These are phyloP conservation scores for Scaptomyza cyrtandrae DNA, from an alignment of 2,888 invertebrate species.

Conservation along the genomic window DNA sequence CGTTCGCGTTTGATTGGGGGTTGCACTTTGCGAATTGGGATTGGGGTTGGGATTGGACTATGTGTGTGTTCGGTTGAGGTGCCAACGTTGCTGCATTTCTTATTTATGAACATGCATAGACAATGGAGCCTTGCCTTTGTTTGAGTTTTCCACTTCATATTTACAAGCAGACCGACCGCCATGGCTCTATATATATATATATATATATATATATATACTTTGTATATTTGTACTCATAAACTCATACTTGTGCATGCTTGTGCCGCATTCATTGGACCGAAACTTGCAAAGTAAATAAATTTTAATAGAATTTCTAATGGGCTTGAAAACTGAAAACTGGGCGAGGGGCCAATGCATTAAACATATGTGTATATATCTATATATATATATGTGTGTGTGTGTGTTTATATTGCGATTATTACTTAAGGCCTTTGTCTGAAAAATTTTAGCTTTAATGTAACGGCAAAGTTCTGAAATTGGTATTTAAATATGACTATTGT, in stretches of 20 bases:
- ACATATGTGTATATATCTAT: not conserved
- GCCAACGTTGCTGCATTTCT: constrained; percentile 70
- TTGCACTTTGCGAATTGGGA: constrained; percentile 5
- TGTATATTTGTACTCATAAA: constrained; percentile 16
- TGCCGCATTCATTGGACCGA: constrained; percentile 73
- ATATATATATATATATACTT: constrained; percentile 5
- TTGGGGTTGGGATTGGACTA: not conserved
- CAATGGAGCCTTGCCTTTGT: constrained; percentile 60
- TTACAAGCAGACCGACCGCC: constrained; percentile 18
- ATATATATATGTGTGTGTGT: not conserved
- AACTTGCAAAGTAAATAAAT: constrained; percentile 73
- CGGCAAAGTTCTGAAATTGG: not conserved
- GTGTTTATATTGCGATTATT: constrained; percentile 2
- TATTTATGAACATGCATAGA: constrained; percentile 79
- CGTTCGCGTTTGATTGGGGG: constrained; percentile 24
- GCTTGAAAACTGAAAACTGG: constrained; percentile 11
- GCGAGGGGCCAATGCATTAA: constrained; percentile 22
- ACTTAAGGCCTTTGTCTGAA: not conserved
- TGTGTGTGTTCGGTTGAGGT: constrained; percentile 35
- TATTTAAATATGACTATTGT: not conserved
- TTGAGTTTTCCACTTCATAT: constrained; percentile 29
- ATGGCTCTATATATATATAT: constrained; percentile 10
- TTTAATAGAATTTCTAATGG: constrained; percentile 80
- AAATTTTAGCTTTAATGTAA: not conserved
- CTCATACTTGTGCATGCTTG: constrained; percentile 1